A percentile compares a stretch with the other conserved stretches of the same genome.
Evolutionary conservation across 1,140 invertebrate species (phyloP).

Genomic region (Drosophila rufa): DNA sequence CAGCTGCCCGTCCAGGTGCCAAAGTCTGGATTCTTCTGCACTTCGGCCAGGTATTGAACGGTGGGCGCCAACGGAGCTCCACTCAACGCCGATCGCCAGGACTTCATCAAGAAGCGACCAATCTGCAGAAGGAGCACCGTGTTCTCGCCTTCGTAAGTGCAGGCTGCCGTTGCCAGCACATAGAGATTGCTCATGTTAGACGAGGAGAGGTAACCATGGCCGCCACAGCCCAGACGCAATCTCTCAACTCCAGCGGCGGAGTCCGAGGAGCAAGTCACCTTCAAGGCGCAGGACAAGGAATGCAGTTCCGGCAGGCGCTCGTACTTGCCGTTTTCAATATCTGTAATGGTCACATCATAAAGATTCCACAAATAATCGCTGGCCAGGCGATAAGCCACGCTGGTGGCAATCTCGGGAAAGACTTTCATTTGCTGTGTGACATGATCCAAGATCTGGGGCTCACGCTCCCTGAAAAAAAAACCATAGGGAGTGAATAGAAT

Average conservation of each 20-base stretch:
- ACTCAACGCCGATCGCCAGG: conserved; percentile 88
- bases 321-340: conserved; percentile 91
- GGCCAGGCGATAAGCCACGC: conserved; percentile 90
- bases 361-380: conserved; percentile 91
- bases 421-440: conserved; percentile 97
- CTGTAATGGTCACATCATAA: conserved; percentile 91
- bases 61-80: conserved; percentile 88
- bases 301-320: conserved; percentile 94
- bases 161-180: conserved; percentile 91
- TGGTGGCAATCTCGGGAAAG: conserved; percentile 93
- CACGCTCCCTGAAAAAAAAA: conserved; percentile 86
- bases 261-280: conserved; percentile 92
- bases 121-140: conserved; percentile 96
- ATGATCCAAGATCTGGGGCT: conserved; percentile 96
- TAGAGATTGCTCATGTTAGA: conserved; percentile 94
- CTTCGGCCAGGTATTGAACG: conserved; percentile 87
- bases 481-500: too few species aligned
- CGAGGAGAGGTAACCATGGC: conserved; percentile 95
- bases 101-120: conserved; percentile 92
- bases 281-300: conserved; percentile 94
- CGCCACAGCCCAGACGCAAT: conserved; percentile 93
- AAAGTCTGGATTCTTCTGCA: conserved; percentile 71
- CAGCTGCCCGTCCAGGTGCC: conserved; percentile 88
- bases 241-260: conserved; percentile 91
- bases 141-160: conserved; percentile 98